phyloP scores from a whole-genome alignment of 2,113 vertebrate species.

The Aspiorhynchus laticeps region DNA sequence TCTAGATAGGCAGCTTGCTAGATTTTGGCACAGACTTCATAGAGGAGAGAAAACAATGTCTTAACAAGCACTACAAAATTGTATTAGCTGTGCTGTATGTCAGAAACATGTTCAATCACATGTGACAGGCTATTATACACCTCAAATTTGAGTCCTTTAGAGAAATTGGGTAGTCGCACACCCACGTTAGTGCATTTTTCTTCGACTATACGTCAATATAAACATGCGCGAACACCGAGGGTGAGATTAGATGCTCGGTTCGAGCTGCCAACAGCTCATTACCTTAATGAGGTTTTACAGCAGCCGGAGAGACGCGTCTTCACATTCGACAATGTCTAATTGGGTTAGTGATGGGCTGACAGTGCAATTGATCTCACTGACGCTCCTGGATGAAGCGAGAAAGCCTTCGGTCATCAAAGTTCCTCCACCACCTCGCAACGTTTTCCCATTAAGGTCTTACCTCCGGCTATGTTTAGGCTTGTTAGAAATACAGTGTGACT shows the following conservation, averaged over 20 bases:
- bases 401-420: slow-evolving; percentile 39
- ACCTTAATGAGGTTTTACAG: slow-evolving; percentile 53
- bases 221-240: slow-evolving; percentile 1
- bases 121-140: slow-evolving; percentile 7
- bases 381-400: slow-evolving; percentile 18
- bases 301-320: slow-evolving; percentile 40
- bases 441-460: slow-evolving; percentile 30
- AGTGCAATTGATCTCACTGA: slow-evolving; percentile 57
- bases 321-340: slow-evolving; percentile 48
- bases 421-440: not conserved
- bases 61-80: not conserved
- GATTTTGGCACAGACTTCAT: not conserved
- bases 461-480: slow-evolving; percentile 40
- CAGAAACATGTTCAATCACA: slow-evolving; percentile 16
- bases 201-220: not conserved
- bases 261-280: slow-evolving; percentile 50
- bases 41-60: not conserved
- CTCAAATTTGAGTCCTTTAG: slow-evolving; percentile 13
- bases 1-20: not conserved
- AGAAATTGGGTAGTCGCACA: not conserved
- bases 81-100: not conserved
- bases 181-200: slow-evolving; percentile 41
- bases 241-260: slow-evolving; percentile 4
- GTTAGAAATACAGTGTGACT: slow-evolving; percentile 43
- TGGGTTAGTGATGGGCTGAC: slow-evolving; percentile 49